A percentile compares a stretch with the other conserved stretches of the same genome.
These are phyloP conservation scores for Calliscelio sp. DNA, from an alignment of 2,888 invertebrate genomes.

Conservation along the genomic window DNA sequence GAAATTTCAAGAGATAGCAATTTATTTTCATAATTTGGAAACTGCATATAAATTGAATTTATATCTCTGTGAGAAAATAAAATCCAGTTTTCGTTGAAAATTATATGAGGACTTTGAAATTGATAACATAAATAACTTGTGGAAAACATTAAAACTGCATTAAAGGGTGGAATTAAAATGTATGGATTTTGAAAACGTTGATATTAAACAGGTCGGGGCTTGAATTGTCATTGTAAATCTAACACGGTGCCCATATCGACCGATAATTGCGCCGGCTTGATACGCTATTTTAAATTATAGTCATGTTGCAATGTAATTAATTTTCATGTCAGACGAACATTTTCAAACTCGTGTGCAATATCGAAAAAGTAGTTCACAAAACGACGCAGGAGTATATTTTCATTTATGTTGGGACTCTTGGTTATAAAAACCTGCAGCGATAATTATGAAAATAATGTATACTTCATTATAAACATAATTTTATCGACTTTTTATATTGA, in stretches of 20 bases:
- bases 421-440: neutral
- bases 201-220: slow-evolving; percentile 75
- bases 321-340: slow-evolving; percentile 20
- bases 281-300: slow-evolving; percentile 44
- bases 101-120: neutral
- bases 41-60: too few relatives aligned
- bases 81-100: too few relatives aligned
- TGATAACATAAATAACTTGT: slow-evolving; percentile 16
- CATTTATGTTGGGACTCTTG: neutral
- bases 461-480: too few relatives aligned
- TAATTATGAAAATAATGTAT: too few relatives aligned
- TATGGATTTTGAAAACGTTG: slow-evolving; percentile 50
- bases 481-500: too few relatives aligned
- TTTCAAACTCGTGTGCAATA: neutral
- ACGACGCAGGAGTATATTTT: slow-evolving; percentile 3
- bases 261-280: slow-evolving; percentile 73
- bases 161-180: slow-evolving; percentile 20
- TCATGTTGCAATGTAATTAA: slow-evolving; percentile 39
- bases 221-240: slow-evolving; percentile 75
- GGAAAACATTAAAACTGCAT: slow-evolving; percentile 5
- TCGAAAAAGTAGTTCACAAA: neutral
- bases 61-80: too few relatives aligned
- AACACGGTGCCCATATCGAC: slow-evolving; percentile 75
- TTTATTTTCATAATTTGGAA: too few relatives aligned
- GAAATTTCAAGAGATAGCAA: too few relatives aligned